Percentiles rank a stretch among this genome's conserved stretches.
phyloP scores from a whole-genome alignment of 2,113 vertebrate genomes.

The Casuarius casuarius region DNA sequence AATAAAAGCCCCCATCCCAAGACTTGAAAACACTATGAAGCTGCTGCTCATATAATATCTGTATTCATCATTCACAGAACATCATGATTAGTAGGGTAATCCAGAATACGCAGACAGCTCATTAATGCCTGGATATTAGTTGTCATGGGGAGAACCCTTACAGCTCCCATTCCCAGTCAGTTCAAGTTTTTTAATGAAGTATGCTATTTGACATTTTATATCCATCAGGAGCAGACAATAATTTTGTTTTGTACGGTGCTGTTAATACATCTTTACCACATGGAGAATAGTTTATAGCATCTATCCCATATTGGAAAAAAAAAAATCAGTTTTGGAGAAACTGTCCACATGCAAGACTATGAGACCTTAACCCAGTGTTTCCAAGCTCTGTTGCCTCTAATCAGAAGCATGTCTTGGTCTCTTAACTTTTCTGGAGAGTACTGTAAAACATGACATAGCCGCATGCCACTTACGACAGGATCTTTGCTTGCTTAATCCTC shows the following conservation, averaged over 20 bases:
- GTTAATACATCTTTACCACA: background rate
- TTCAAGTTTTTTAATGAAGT: background rate
- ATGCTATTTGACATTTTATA: background rate
- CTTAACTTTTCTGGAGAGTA: background rate
- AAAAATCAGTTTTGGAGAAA: background rate
- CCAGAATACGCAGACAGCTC: background rate
- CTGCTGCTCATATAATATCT: background rate
- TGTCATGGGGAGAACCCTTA: background rate
- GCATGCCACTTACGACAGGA: background rate
- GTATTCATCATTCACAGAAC: background rate
- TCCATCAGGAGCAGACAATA: background rate
- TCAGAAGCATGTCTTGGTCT: background rate
- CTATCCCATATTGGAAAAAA: background rate
- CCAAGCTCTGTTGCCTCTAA: background rate
- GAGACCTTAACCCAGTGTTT: background rate
- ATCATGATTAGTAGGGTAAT: background rate
- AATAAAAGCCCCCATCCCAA: background rate
- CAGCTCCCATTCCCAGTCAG: background rate
- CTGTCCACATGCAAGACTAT: background rate
- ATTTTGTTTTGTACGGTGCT: background rate
- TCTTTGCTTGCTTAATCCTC: constrained; percentile 13
- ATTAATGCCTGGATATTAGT: background rate
- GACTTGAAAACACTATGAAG: rapidly evolving
- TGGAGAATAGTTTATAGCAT: background rate
- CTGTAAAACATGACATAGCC: background rate